phyloP scores from a whole-genome alignment of 2,797 vertebrate species.

The Aselliscus stoliczkanus region DNA sequence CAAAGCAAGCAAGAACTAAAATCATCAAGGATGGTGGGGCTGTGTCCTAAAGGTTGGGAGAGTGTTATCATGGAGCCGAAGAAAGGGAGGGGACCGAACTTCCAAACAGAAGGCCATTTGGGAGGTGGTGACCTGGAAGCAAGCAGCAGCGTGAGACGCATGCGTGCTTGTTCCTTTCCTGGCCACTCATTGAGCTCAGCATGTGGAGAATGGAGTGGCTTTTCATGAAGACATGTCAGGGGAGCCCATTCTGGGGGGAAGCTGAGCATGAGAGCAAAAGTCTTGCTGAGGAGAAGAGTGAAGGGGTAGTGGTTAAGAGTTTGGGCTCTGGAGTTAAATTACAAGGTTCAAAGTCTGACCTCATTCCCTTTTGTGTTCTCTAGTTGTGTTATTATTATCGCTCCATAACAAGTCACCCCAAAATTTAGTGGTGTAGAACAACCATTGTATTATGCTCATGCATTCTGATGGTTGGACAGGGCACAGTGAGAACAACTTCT shows the following conservation, averaged over 20 bases:
- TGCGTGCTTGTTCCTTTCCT: neutral
- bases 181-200: neutral
- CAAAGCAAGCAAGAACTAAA: neutral
- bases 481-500: neutral
- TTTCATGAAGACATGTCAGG: neutral
- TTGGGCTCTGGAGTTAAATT: neutral
- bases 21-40: neutral
- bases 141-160: neutral
- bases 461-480: neutral
- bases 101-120: neutral
- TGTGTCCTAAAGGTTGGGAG: neutral
- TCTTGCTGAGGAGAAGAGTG: neutral
- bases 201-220: too few species aligned
- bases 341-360: neutral
- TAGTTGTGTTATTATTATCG: too few species aligned
- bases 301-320: neutral
- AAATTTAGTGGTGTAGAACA: neutral
- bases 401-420: neutral
- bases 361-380: neutral
- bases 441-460: neutral
- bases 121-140: neutral
- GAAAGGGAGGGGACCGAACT: neutral
- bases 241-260: neutral
- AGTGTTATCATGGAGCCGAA: neutral
- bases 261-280: neutral